Base-by-base conservation (phyloP, 2,888 invertebrate species). In the Eristalis pertinax region DNA sequence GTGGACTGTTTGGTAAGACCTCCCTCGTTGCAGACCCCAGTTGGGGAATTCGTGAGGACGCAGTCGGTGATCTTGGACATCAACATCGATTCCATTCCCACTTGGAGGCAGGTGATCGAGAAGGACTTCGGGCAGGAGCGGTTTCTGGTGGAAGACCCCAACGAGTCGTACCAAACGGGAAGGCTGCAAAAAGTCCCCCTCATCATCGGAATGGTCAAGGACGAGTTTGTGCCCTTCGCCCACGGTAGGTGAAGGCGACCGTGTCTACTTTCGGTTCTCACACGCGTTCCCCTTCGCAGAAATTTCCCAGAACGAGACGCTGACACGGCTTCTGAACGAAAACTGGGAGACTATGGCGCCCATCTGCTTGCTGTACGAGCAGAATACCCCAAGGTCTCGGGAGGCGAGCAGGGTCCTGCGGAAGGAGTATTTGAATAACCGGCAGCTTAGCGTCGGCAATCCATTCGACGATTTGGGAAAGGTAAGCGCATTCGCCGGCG, bases 41-140 rank as follows among this genome's bases (percentile, higher is more conserved):
- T 90, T 84, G 58, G 89, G 69, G 92, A 91, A 15, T 92, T 90
- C 85, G 91, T 91, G 0, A 88, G 84, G 65, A 90, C 91, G 0
- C 88, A 89, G 19, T 29, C 50, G 0, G 89, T 89, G 1, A 92
- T 93, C 91, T 93, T 93, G 84, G 92, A 92, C 19, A 89, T 91
- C 29, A 91, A 90, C 22, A 89, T 89, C 89, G 90, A 89, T 89
- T 92, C 92, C 0, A 88, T 92, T 4, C 79, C 90, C 3, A 90
- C 95, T 19, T 96, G 95, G 95, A 89, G 90, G 4, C 95, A 95
- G 2, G 95, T 96, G 0, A 93, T 96, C 8, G 96, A 96, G 90
- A 93, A 93, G 0, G 95, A 95, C 90, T 94, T 94, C 78, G 95
- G 95, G 0, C 95, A 95, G 89, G 95, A 95, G 90, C 93, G 95